Percentiles rank a stretch among this genome's conserved stretches.
Evolutionary conservation across 1,140 invertebrate genomes (phyloP).

Genomic region (Bilobella aurantiaca): DNA sequence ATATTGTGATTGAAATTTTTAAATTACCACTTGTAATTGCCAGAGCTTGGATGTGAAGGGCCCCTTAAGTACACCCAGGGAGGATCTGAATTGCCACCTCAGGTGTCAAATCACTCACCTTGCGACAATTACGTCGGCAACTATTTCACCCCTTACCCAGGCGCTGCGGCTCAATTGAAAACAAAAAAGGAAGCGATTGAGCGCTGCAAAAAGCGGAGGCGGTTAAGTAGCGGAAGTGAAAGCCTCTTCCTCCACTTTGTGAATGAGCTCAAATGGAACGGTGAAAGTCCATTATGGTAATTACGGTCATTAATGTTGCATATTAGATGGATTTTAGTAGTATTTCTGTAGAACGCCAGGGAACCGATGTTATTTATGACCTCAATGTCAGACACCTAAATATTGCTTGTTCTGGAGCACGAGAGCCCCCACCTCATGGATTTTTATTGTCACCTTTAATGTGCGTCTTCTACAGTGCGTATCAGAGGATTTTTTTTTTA

Average conservation of each 20-base stretch:
- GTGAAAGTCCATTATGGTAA: constrained; percentile 6
- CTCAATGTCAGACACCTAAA: too few relatives aligned
- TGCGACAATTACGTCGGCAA: too few relatives aligned
- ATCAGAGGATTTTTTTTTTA: background rate
- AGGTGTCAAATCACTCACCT: constrained; percentile 6
- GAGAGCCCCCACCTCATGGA: too few relatives aligned
- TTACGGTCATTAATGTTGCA: constrained; percentile 1
- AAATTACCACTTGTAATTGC: background rate
- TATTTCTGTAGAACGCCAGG: background rate
- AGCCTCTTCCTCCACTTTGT: background rate
- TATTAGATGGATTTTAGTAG: constrained; percentile 2
- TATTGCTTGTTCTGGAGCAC: too few relatives aligned
- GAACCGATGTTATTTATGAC: background rate
- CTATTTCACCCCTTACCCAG: background rate
- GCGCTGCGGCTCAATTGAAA: background rate
- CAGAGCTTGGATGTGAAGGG: background rate
- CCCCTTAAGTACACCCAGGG: too few relatives aligned
- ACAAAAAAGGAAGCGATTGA: background rate
- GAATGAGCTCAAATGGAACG: background rate
- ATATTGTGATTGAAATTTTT: background rate
- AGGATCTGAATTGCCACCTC: background rate
- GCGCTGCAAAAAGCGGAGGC: background rate
- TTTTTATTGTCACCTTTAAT: background rate
- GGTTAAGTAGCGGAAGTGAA: background rate
- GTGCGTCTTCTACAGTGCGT: background rate